Conservation (phyloP, 2,113 vertebrate species). For the Nicator chloris region DNA sequence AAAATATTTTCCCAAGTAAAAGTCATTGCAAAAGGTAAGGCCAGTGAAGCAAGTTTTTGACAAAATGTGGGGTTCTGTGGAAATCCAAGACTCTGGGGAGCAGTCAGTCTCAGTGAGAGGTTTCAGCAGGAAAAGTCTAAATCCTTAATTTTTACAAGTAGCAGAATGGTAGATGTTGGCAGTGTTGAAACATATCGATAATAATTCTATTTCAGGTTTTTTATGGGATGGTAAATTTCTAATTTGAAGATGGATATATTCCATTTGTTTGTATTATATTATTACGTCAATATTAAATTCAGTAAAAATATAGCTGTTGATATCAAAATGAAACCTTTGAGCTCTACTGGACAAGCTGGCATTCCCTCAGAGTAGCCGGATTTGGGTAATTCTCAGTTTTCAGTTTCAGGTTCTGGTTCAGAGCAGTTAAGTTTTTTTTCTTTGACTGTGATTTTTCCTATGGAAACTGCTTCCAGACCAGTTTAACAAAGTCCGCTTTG, state of each 20-base stretch:
- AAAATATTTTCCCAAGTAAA: neutral
- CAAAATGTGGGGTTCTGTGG: neutral
- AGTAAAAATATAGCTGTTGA: neutral
- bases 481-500: neutral
- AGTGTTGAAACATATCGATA: neutral
- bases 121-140: neutral
- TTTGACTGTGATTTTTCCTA: neutral
- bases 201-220: neutral
- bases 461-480: neutral
- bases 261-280: neutral
- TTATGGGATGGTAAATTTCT: neutral
- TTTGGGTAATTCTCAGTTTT: neutral
- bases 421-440: neutral
- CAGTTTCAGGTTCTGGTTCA: neutral
- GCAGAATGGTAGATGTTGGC: neutral
- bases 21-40: neutral
- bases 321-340: neutral
- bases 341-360: neutral
- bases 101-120: neutral
- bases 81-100: neutral
- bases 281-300: neutral
- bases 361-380: neutral
- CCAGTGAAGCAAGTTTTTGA: neutral
- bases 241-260: neutral
- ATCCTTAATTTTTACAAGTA: neutral